Evolutionary conservation across 2,888 invertebrate genomes (phyloP).

Genomic region (Cheilosia vernalis): DNA sequence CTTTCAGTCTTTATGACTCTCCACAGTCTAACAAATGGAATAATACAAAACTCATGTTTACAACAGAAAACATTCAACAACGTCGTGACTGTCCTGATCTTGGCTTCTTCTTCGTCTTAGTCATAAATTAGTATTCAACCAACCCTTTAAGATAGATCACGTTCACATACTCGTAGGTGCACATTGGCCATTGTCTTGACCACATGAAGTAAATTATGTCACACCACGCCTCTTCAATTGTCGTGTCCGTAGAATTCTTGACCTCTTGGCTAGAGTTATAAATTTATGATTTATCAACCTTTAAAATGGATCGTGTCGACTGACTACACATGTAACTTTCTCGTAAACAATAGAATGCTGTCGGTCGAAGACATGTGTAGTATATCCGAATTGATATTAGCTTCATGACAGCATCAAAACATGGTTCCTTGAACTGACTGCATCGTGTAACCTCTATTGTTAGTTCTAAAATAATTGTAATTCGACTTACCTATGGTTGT

Average conservation of each 20-base stretch:
- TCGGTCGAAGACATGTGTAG: not conserved
- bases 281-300: conserved; percentile 4
- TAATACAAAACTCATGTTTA: not conserved
- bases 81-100: not conserved
- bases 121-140: not conserved
- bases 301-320: not conserved
- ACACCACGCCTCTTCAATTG: too few species aligned
- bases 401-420: not conserved
- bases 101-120: not conserved
- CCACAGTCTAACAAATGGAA: not conserved
- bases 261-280: not conserved
- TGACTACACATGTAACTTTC: not conserved
- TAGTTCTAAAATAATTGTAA: not conserved
- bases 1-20: not conserved
- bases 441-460: not conserved
- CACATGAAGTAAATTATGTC: too few species aligned
- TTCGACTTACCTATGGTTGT: not conserved
- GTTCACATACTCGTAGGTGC: not conserved
- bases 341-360: not conserved
- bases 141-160: not conserved
- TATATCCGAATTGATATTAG: not conserved
- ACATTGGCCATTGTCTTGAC: not conserved
- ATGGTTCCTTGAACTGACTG: not conserved
- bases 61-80: not conserved
- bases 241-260: not conserved